A percentile compares a stretch with the other conserved stretches of the same genome.
Conservation (phyloP, 2,888 invertebrate species). For the Drosophila conformis region DNA sequence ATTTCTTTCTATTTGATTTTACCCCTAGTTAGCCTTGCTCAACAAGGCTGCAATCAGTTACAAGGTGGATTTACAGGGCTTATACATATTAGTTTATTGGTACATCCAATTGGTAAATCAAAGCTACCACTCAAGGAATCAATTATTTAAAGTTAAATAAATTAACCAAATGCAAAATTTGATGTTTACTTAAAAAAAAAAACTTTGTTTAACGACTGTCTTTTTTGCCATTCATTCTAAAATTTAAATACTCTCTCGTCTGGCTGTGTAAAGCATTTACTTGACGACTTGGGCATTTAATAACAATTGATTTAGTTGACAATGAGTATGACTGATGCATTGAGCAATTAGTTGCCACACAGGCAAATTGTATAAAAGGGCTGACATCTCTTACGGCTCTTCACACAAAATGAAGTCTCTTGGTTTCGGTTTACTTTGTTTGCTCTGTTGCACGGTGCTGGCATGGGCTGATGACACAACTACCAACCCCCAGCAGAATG, state of each 20-base stretch:
- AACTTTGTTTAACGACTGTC: too few relatives aligned
- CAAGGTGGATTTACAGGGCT: constrained; percentile 4
- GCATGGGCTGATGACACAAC: neutral
- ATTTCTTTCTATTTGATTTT: constrained; percentile 25
- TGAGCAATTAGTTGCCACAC: neutral
- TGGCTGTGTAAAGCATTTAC: neutral
- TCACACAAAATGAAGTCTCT: constrained; percentile 31
- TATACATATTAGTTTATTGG: neutral
- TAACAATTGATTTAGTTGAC: neutral
- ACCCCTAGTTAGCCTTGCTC: constrained; percentile 18
- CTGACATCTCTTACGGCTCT: rapidly evolving
- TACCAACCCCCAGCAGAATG: neutral
- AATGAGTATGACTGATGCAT: constrained; percentile 46
- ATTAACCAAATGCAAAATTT: neutral
- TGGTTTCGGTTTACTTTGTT: neutral
- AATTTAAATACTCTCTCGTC: neutral
- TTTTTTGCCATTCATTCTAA: neutral
- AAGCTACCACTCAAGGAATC: neutral
- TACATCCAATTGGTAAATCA: neutral
- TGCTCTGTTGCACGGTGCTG: constrained; percentile 14
- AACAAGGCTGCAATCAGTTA: constrained; percentile 27
- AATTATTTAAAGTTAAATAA: neutral
- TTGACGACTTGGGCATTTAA: neutral
- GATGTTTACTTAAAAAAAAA: too few relatives aligned
- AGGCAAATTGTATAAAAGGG: constrained; percentile 11